Evolutionary conservation across 37 sponge, comb jelly and placozoan genomes (phyloP), one percentile per base, ranked within the genome.

Genomic region (Haliclona indistincta): DNA sequence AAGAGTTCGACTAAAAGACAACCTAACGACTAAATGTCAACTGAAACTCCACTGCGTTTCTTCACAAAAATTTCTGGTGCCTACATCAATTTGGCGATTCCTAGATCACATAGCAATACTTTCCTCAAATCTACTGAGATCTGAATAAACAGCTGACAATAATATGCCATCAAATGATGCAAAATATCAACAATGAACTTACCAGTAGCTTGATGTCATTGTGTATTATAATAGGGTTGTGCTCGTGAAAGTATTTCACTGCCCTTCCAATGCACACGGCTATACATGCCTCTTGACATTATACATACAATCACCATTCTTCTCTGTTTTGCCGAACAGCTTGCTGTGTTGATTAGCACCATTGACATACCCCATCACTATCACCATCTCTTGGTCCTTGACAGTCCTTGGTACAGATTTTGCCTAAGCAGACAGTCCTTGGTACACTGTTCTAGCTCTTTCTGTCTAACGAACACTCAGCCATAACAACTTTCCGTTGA

Each of bases 181-280:
- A 34, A 7, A 44, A 34, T 23, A n/a, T 5, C 33, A n/a, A 7
- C 25, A 45, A 28, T 20, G 26, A 28, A 73, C 78, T 67, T 64
- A 82, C 82, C 67, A 82, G 37, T 2, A 82, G 82, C 53, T 82
- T 82, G 20, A 82, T 43, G 54, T 81, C 82, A 19, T 65, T 66
- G 41, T 82, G 82, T 29, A 82, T 73, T 20, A 82, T 40, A 38
- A 82, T 41, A 7, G 82, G 82, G 38, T 74, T 35, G 26, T 65
- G 68, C 1, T 32, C 37, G 54, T 82, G 75, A 74, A 82, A 74
- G 33, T 65, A 82, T 6, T 64, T 28, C 17, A 82, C 44, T 19
- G 67, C 68, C 10, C 28, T 45, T 43, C 75, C 75, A 63, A 82
- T 66, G 34, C 51, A 38, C 13, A 29, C 37, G 8, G 75, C 67